A percentile compares a stretch with the other conserved stretches of the same genome.
Conservation (phyloP, 1,140 invertebrate species). For the Camponotus floridanus region DNA sequence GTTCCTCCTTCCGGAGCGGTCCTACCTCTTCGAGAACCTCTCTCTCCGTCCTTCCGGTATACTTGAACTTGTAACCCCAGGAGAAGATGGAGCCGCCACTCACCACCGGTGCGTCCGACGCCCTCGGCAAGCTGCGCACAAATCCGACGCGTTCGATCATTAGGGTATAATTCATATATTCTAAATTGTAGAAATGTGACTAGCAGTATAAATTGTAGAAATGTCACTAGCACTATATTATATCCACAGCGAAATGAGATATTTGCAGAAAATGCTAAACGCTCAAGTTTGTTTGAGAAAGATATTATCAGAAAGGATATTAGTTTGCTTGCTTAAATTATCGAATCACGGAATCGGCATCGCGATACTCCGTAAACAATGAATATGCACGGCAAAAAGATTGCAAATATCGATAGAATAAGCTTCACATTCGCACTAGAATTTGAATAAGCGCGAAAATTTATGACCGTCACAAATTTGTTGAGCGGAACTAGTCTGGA, state of each 20-base stretch:
- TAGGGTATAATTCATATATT: background rate
- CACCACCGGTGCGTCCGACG: slow-evolving; percentile 94
- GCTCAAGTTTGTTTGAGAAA: background rate
- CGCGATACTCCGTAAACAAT: background rate
- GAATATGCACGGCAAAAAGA: background rate
- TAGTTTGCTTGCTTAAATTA: background rate
- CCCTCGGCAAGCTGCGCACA: slow-evolving; percentile 91
- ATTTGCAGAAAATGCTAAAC: too few relatives aligned
- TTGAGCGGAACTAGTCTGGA: background rate
- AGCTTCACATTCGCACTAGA: too few relatives aligned
- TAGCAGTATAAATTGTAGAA: background rate
- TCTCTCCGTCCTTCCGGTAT: slow-evolving; percentile 94
- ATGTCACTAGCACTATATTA: background rate
- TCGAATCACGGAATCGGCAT: background rate
- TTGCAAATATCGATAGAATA: background rate
- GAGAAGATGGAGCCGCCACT: slow-evolving; percentile 98
- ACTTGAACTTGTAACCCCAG: slow-evolving; percentile 97
- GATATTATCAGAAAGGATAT: background rate
- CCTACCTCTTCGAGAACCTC: slow-evolving; percentile 93
- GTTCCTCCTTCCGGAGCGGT: slow-evolving; percentile 87
- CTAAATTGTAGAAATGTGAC: background rate
- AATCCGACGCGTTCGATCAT: background rate
- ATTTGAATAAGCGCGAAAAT: slow-evolving; percentile 16
- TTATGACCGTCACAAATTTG: slow-evolving; percentile 48
- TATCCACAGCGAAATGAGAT: background rate